Evolutionary conservation across 2,888 invertebrate species (phyloP), one percentile per base, ranked within the genome.

Genomic region (Desoria tigrina): DNA sequence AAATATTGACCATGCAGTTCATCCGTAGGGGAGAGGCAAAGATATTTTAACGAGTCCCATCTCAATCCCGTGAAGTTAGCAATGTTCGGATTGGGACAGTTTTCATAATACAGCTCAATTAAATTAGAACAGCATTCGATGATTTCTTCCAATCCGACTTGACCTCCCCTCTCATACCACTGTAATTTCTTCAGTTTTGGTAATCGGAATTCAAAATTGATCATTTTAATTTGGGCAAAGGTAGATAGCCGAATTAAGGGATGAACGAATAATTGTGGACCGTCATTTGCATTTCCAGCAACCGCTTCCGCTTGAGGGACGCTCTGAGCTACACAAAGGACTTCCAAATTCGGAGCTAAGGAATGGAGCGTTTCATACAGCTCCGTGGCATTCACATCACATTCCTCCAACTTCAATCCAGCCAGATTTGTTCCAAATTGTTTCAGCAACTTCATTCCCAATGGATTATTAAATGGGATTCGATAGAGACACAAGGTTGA

Each of bases 371-470:
- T 60, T 9, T 60, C 60, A 16, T 50, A 45, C 27, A 65, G 27
- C 2, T 60, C 49, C 7, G 45, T 24, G 1, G 61, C 14, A 6
- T 57, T 55, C 1, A 63, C 58, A 50, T 56, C 63, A 27, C 69
- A 69, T 16, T 69, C 69, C 21, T 69, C 69, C 3, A 69, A 32
- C 32, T 63, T 69, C 23, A 69, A 23, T 1, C 66, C 64, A 39
- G 63, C 61, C 2, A 69, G 26, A 2, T 65, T 69, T 42, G 51
- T 51, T n/a, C 69, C 69, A 26, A 64, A 69, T 42, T 53, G 51
- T 21, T 28, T 14, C 0, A 67, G 55, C 26, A 70, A n/a, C 2
- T 65, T 56, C 16, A 21, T 24, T 37, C 66, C 56, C 16, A 66
- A 26, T 42, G 37, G 45, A 37, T 57, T 42, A 2, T 54, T 60